Evolutionary conservation across 2,113 vertebrate species (phyloP).

Genomic region (Nansenia antarctica): DNA sequence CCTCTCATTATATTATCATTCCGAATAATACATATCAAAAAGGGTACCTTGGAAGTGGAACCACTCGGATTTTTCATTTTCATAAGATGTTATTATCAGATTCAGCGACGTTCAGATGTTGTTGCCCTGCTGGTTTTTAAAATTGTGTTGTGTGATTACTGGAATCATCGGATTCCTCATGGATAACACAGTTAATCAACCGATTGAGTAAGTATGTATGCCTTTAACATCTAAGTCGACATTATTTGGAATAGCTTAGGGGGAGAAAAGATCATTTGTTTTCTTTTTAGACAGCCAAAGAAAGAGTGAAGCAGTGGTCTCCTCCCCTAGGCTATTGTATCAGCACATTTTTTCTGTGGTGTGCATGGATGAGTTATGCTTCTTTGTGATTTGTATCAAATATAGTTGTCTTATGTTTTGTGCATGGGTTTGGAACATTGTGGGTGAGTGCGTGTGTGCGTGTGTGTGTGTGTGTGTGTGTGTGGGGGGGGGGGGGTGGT

Average conservation of each 20-base stretch:
- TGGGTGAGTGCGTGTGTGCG: neutral
- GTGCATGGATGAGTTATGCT: neutral
- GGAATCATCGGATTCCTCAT: slow-evolving; percentile 52
- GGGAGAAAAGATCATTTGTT: neutral
- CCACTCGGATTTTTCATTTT: slow-evolving; percentile 63
- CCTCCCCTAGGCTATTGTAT: neutral
- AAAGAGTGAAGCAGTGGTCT: neutral
- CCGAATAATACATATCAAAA: slow-evolving; percentile 40
- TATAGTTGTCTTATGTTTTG: neutral
- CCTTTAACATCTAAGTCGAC: slow-evolving; percentile 17
- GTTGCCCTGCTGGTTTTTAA: slow-evolving; percentile 42
- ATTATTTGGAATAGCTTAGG: neutral
- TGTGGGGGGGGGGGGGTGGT: slow-evolving; percentile 43
- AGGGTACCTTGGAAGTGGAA: slow-evolving; percentile 42
- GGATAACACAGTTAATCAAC: slow-evolving; percentile 60
- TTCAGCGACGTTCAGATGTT: slow-evolving; percentile 39
- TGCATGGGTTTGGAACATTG: neutral
- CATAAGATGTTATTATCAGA: slow-evolving; percentile 54
- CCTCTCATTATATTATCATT: slow-evolving; percentile 19
- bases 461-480: too few relatives aligned
- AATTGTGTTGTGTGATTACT: slow-evolving; percentile 51
- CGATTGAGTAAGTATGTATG: slow-evolving; percentile 68
- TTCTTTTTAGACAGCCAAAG: neutral
- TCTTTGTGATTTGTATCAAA: neutral
- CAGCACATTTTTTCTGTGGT: neutral